phyloP scores from a whole-genome alignment of 2,113 vertebrate species.

The Ciconia boyciana region DNA sequence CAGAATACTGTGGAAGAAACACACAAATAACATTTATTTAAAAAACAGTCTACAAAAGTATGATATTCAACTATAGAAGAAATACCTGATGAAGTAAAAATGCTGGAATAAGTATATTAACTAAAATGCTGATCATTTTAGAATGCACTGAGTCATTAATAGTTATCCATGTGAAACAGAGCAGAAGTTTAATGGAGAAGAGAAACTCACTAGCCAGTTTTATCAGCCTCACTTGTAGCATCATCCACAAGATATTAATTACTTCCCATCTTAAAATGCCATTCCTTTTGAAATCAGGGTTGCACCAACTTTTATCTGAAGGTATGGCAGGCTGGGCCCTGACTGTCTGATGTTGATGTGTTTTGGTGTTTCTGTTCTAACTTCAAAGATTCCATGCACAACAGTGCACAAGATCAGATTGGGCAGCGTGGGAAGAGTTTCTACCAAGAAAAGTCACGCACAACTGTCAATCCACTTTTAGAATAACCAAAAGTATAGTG shows the following conservation, averaged over 20 bases:
- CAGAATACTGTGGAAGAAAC: neutral
- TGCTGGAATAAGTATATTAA: neutral
- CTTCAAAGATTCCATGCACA: neutral
- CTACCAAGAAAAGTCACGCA: neutral
- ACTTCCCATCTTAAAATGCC: neutral
- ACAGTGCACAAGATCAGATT: neutral
- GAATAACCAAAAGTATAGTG: neutral
- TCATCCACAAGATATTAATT: neutral
- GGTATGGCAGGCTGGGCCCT: neutral
- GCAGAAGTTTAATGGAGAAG: neutral
- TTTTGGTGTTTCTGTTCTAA: neutral
- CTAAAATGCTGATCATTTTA: neutral
- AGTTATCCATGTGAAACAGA: neutral
- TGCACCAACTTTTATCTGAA: neutral
- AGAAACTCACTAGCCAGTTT: neutral
- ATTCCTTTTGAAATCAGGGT: neutral
- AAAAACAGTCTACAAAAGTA: neutral
- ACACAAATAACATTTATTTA: neutral
- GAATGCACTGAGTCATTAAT: neutral
- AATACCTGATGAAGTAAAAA: neutral
- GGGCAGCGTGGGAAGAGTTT: neutral
- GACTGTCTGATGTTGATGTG: neutral
- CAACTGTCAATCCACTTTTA: neutral
- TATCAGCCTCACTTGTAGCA: neutral
- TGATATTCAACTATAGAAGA: neutral